These are phyloP conservation scores for Strix aluco DNA, from an alignment of 2,113 vertebrate species.

Conservation along the genomic window DNA sequence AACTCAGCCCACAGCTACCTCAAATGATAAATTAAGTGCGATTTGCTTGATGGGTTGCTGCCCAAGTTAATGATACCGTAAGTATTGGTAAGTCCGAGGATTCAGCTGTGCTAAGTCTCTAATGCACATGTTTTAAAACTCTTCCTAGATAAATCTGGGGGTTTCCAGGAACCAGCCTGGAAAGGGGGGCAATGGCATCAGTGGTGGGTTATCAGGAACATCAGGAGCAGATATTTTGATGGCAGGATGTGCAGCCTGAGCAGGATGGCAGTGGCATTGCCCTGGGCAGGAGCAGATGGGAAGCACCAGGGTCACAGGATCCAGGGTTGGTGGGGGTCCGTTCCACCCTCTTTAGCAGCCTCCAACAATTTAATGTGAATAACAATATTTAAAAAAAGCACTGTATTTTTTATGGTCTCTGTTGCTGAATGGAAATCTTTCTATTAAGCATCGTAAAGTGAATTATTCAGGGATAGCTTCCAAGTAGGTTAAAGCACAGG, in stretches of 20 bases:
- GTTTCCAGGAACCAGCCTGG: neutral
- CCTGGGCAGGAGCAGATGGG: neutral
- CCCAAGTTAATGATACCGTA: neutral
- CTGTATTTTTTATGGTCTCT: neutral
- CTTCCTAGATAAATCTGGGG: neutral
- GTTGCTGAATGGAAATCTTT: neutral
- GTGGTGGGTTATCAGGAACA: neutral
- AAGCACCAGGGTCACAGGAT: neutral
- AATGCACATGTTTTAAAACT: neutral
- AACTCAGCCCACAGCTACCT: neutral
- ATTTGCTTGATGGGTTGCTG: neutral
- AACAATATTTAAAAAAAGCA: neutral
- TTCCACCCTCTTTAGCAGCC: neutral
- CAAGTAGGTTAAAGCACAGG: conserved; percentile 28
- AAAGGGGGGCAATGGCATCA: neutral
- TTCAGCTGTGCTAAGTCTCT: neutral
- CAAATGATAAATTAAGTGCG: neutral
- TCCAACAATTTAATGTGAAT: neutral
- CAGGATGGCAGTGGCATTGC: neutral
- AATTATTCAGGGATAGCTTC: conserved; percentile 24
- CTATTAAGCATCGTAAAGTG: neutral
- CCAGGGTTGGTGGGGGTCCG: neutral
- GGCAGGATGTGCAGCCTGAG: neutral
- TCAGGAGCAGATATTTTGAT: neutral
- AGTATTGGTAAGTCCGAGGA: neutral